These are phyloP conservation scores for Drosophila lacteicornis DNA, from an alignment of 1,140 invertebrate genomes.

Conservation along the genomic window DNA sequence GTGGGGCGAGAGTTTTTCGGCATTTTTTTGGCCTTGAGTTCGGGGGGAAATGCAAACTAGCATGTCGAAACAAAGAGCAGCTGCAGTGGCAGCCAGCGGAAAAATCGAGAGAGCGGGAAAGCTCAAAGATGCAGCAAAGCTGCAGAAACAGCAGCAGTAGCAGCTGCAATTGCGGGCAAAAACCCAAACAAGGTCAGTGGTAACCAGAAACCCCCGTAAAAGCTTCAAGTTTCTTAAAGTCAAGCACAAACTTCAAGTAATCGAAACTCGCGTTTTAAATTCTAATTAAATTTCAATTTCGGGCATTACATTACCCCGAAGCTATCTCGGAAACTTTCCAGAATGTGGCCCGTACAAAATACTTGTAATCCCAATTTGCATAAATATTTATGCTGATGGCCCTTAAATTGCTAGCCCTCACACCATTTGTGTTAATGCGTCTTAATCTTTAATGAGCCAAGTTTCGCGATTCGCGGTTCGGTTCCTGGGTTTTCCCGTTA, in stretches of 20 bases:
- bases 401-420: constrained; percentile 57
- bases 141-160: not conserved
- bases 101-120: constrained; percentile 26
- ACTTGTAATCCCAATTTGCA: constrained; percentile 81
- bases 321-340: constrained; percentile 38
- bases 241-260: constrained; percentile 17
- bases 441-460: constrained; percentile 83
- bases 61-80: constrained; percentile 52
- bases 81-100: constrained; percentile 25
- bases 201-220: not conserved
- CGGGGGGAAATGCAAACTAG: constrained; percentile 49
- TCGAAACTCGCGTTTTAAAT: constrained; percentile 44
- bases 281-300: constrained; percentile 74
- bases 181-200: constrained; percentile 46
- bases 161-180: constrained; percentile 15
- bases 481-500: constrained; percentile 16
- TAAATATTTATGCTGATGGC: constrained; percentile 82
- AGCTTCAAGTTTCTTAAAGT: not conserved
- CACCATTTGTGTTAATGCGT: constrained; percentile 75
- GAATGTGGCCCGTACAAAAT: constrained; percentile 53
- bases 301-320: constrained; percentile 8
- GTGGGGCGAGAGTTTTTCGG: constrained; percentile 11
- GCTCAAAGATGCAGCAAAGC: constrained; percentile 57
- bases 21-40: constrained; percentile 35
- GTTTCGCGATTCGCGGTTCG: constrained; percentile 66